These are phyloP conservation scores for Phocides pigmalion DNA, from an alignment of 1,140 invertebrate genomes.

Conservation along the genomic window DNA sequence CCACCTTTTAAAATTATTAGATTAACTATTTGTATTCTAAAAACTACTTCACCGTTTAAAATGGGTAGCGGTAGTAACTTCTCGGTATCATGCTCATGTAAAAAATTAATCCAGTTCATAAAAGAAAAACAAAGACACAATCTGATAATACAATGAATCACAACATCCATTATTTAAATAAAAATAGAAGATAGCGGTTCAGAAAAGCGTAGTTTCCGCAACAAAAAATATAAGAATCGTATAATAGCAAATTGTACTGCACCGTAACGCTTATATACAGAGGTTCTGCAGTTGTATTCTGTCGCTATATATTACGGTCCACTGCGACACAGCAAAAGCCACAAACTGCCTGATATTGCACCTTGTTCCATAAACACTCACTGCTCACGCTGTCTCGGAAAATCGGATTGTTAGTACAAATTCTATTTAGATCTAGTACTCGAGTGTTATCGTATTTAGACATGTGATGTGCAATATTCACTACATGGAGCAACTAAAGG, in stretches of 20 bases:
- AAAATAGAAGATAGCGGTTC: not conserved
- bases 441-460: too few species aligned
- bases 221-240: constrained; percentile 6
- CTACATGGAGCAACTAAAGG: not conserved
- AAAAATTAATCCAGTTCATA: too few species aligned
- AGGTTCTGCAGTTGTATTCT: constrained; percentile 7
- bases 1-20: too few species aligned
- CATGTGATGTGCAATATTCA: too few species aligned
- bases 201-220: not conserved
- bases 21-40: too few species aligned
- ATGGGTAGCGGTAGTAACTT: too few species aligned
- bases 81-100: too few species aligned
- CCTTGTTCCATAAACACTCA: constrained; percentile 16
- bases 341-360: constrained; percentile 20
- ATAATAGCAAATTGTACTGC: constrained; percentile 5
- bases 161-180: constrained; percentile 6
- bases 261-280: constrained; percentile 9
- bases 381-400: constrained; percentile 1
- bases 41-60: too few species aligned
- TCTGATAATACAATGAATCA: not conserved
- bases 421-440: not conserved
- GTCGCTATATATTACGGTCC: constrained; percentile 21
- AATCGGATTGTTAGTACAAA: not conserved
- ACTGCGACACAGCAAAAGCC: constrained; percentile 21
- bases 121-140: not conserved